phyloP scores from a whole-genome alignment of 2,888 invertebrate genomes.

The Micoletzkya japonica region DNA sequence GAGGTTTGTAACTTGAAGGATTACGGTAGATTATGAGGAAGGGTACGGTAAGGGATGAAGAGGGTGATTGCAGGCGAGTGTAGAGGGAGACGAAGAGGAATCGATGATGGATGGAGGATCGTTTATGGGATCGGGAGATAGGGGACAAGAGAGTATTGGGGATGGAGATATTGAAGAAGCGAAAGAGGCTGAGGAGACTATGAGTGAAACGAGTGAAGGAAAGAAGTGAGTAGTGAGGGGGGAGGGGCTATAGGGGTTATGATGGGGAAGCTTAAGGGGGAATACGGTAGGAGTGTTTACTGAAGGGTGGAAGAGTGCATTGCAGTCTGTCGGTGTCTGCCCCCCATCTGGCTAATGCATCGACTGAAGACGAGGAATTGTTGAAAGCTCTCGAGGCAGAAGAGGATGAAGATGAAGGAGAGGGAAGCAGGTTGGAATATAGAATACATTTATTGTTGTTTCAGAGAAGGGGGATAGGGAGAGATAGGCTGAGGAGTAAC shows the following conservation, averaged over 20 bases:
- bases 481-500: no score
- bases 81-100: slow-evolving; percentile 9
- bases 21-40: not conserved
- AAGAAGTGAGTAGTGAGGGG: not conserved
- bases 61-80: not conserved
- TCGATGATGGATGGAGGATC: not conserved
- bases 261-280: no score
- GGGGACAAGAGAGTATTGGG: not conserved
- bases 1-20: not conserved
- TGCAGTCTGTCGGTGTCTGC: slow-evolving; percentile 46
- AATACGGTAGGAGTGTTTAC: not conserved
- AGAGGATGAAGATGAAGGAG: slow-evolving; percentile 38
- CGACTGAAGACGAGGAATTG: slow-evolving; percentile 34
- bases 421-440: slow-evolving; percentile 27
- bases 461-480: no score
- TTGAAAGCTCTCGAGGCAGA: slow-evolving; percentile 31
- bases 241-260: no score
- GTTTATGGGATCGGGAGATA: not conserved
- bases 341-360: slow-evolving; percentile 43
- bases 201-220: not conserved
- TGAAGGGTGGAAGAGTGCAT: not conserved
- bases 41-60: not conserved
- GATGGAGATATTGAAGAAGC: slow-evolving; percentile 23
- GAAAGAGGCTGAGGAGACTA: slow-evolving; percentile 14
- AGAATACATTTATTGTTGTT: no score